Percentiles rank a stretch among this genome's conserved stretches.
phyloP scores from a whole-genome alignment of 2,797 vertebrate genomes.

The Gymnoscopelus microlampas region DNA sequence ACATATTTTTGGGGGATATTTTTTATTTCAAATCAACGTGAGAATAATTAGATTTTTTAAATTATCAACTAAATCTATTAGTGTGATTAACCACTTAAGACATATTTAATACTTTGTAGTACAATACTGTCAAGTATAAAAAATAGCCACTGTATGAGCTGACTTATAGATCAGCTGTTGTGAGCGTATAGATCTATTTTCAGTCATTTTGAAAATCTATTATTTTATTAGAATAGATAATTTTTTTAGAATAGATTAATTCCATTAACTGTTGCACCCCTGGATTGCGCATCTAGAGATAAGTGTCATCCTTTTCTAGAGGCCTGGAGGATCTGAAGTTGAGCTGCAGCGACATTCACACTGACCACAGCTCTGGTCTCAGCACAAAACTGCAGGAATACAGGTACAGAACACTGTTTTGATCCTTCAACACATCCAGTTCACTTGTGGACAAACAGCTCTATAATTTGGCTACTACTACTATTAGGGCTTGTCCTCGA shows the following conservation, averaged over 20 bases:
- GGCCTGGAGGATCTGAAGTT: constrained; percentile 88
- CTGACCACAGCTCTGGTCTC: constrained; percentile 86
- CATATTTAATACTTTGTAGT: neutral
- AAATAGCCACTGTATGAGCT: neutral
- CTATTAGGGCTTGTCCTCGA: too few relatives aligned
- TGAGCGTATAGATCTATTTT: too few relatives aligned
- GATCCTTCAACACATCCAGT: neutral
- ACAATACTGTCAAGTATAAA: neutral
- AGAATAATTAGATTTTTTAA: neutral
- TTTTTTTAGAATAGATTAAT: too few relatives aligned
- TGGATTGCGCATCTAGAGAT: constrained; percentile 6
- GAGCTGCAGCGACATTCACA: constrained; percentile 86
- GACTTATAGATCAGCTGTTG: too few relatives aligned
- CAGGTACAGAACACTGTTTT: constrained; percentile 78
- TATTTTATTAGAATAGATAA: too few relatives aligned
- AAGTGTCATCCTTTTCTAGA: constrained; percentile 73
- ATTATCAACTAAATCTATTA: neutral
- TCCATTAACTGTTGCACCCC: too few relatives aligned
- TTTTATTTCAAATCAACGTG: too few relatives aligned
- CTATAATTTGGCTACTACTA: too few relatives aligned
- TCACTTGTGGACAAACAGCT: too few relatives aligned
- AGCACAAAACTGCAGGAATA: constrained; percentile 84
- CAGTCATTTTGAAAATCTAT: too few relatives aligned
- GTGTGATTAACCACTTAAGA: too few relatives aligned
- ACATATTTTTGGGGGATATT: neutral